A percentile compares a stretch with the other conserved stretches of the same genome.
These are phyloP conservation scores for Schizopygopsis pylzovi DNA, from an alignment of 2,797 vertebrate species.

Conservation along the genomic window DNA sequence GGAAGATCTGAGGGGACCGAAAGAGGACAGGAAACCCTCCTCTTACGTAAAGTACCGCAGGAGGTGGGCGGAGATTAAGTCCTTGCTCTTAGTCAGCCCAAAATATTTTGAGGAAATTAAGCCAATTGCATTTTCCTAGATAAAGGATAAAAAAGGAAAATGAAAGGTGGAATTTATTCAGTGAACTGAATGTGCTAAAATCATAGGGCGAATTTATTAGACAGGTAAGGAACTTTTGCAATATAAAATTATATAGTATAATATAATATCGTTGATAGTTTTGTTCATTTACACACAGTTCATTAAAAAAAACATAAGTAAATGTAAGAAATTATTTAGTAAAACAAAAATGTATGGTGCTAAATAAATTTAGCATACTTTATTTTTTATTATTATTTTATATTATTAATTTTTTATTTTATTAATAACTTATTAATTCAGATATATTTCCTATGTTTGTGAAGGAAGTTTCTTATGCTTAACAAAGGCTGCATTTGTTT, in stretches of 20 bases:
- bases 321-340: neutral
- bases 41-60: conserved; percentile 81
- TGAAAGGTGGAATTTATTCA: neutral
- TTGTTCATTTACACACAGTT: neutral
- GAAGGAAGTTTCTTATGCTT: neutral
- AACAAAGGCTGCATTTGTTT: neutral
- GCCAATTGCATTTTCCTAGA: neutral
- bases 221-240: neutral
- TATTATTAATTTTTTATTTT: neutral
- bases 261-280: neutral
- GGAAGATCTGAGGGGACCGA: conserved; percentile 78
- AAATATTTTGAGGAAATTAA: neutral
- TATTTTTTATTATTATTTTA: neutral
- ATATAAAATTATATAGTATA: too few relatives aligned
- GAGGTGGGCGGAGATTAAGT: conserved; percentile 73
- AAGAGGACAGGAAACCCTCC: conserved; percentile 75
- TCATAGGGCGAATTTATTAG: neutral
- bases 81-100: conserved; percentile 34
- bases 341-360: neutral
- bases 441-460: neutral
- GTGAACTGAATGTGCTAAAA: neutral
- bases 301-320: neutral
- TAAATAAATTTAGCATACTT: neutral
- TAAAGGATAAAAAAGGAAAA: neutral
- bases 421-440: neutral